phyloP scores from a whole-genome alignment of 2,113 vertebrate genomes.

The Tinamus guttatus region DNA sequence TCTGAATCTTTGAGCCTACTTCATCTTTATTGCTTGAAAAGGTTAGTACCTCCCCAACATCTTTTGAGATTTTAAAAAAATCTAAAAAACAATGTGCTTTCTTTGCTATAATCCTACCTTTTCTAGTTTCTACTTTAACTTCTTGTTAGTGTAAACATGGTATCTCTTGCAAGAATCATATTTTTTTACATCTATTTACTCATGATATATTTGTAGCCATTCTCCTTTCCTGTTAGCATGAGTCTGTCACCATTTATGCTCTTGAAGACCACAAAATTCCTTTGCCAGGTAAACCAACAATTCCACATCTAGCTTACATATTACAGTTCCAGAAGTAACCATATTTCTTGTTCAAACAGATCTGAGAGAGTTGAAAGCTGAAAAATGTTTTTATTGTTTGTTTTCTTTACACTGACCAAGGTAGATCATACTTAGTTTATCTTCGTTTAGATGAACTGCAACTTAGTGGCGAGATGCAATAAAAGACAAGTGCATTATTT shows the following conservation, averaged over 20 bases:
- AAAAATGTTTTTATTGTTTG: background rate
- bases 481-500: too few species aligned
- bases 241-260: background rate
- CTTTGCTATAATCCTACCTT: background rate
- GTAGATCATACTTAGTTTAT: background rate
- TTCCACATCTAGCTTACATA: background rate
- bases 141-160: background rate
- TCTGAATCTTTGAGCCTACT: background rate
- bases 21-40: background rate
- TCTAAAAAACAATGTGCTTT: background rate
- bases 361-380: background rate
- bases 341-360: background rate
- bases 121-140: background rate
- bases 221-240: background rate
- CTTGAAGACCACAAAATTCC: background rate
- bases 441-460: background rate
- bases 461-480: background rate
- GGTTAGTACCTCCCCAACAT: background rate
- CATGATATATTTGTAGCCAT: background rate
- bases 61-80: background rate
- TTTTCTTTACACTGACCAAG: background rate
- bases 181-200: background rate
- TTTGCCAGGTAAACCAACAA: background rate
- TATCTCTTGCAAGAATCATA: background rate
- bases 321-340: background rate